Conservation (phyloP, 2,888 invertebrate genomes). For the Erpobdella octoculata region DNA sequence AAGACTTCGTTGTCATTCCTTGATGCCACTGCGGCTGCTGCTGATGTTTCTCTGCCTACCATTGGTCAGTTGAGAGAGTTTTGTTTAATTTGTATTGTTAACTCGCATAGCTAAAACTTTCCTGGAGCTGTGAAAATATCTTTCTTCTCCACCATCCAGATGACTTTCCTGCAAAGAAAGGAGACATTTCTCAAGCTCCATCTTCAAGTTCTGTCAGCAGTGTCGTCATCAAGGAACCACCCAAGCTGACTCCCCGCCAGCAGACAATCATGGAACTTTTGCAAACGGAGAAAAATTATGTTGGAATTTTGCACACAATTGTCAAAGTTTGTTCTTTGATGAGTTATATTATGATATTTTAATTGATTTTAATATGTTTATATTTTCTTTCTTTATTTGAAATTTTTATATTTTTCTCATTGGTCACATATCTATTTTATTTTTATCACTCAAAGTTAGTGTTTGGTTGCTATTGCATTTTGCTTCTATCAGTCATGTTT, state of each 20-base stretch:
- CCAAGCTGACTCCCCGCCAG: slow-evolving; percentile 39
- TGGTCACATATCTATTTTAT: neutral
- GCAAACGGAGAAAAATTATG: slow-evolving; percentile 95
- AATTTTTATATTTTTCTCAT: neutral
- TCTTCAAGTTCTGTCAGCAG: neutral
- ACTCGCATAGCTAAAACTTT: too few relatives aligned
- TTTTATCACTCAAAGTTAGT: neutral
- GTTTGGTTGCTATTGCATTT: neutral
- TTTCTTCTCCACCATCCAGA: too few relatives aligned
- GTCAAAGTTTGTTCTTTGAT: too few relatives aligned
- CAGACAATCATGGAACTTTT: slow-evolving; percentile 64
- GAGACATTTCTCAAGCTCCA: too few relatives aligned
- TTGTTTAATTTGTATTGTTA: too few relatives aligned
- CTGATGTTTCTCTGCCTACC: neutral
- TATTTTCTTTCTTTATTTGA: slow-evolving; percentile 1
- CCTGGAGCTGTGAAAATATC: too few relatives aligned
- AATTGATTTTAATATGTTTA: neutral
- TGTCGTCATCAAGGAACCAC: slow-evolving; percentile 2
- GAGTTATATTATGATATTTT: too few relatives aligned
- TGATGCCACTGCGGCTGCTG: slow-evolving; percentile 66
- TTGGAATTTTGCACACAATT: slow-evolving; percentile 84
- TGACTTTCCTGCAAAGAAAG: neutral
- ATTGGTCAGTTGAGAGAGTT: slow-evolving; percentile 4
- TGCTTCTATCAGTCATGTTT: neutral
- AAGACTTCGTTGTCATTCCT: slow-evolving; percentile 64